Evolutionary conservation across 2,113 vertebrate genomes (phyloP).

Genomic region (Dryoscopus gambensis): DNA sequence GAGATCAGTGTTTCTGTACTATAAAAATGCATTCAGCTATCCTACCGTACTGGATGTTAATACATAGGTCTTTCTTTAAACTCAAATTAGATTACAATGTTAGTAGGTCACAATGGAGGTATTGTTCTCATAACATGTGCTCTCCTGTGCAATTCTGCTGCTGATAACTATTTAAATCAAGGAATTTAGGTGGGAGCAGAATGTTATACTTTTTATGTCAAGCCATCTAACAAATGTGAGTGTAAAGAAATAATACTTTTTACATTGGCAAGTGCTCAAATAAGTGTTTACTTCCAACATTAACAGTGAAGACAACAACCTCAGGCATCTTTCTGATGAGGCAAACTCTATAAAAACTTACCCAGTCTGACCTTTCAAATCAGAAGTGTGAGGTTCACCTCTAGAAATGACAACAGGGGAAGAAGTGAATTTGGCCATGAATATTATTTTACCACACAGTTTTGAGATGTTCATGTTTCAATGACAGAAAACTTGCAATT

Average conservation of each 20-base stretch:
- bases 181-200: neutral
- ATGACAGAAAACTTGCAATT: neutral
- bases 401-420: neutral
- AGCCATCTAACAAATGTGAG: neutral
- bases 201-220: neutral
- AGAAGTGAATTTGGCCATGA: neutral
- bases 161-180: neutral
- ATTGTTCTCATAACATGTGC: constrained; percentile 12
- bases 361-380: neutral
- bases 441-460: neutral
- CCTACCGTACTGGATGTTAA: neutral
- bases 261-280: neutral
- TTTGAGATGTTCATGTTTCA: neutral
- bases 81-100: constrained; percentile 34
- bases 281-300: neutral
- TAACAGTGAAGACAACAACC: neutral
- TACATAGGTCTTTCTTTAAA: neutral
- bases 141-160: neutral
- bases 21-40: neutral
- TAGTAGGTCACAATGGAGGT: constrained; percentile 40
- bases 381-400: neutral
- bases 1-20: neutral
- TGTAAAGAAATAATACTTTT: neutral
- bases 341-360: neutral
- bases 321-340: neutral